Evolutionary conservation across 2,113 vertebrate genomes (phyloP).

Genomic region (Siphamia tubifer): DNA sequence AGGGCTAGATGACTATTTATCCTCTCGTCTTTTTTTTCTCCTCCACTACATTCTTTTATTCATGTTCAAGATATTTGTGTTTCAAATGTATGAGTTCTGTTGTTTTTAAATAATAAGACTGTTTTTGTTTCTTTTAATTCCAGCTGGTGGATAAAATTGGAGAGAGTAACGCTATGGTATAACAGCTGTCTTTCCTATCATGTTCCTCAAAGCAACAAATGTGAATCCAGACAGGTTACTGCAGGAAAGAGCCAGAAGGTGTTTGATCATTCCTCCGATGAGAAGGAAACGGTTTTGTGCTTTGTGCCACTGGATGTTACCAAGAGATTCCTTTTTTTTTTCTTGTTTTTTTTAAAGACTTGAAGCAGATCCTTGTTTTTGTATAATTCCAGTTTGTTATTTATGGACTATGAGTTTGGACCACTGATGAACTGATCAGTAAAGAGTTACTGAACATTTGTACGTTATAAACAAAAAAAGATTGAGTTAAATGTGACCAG

Average conservation of each 20-base stretch:
- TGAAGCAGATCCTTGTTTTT: slow-evolving; percentile 43
- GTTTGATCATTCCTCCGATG: slow-evolving; percentile 14
- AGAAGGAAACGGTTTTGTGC: slow-evolving; percentile 20
- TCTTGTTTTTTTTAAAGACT: slow-evolving; percentile 21
- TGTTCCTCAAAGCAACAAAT: slow-evolving; percentile 33
- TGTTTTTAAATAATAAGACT: neutral
- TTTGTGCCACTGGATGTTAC: slow-evolving; percentile 21
- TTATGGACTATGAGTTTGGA: slow-evolving; percentile 41
- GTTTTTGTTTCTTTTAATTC: slow-evolving; percentile 19
- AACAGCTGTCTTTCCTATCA: slow-evolving; percentile 54
- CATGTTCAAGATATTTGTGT: too few species aligned
- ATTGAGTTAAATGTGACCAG: slow-evolving; percentile 15
- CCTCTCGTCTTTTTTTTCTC: too few species aligned
- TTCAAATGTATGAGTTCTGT: too few species aligned
- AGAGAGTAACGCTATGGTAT: slow-evolving; percentile 99
- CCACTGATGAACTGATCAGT: slow-evolving; percentile 32
- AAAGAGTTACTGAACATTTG: slow-evolving; percentile 38
- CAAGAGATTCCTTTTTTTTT: slow-evolving; percentile 6
- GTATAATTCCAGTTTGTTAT: slow-evolving; percentile 45
- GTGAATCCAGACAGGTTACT: slow-evolving; percentile 34
- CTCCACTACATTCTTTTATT: too few species aligned
- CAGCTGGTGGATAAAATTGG: slow-evolving; percentile 97
- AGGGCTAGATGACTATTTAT: too few species aligned
- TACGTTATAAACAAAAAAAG: slow-evolving; percentile 5
- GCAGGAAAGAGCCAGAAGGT: slow-evolving; percentile 20